A percentile compares a stretch with the other conserved stretches of the same genome.
Evolutionary conservation across 2,797 vertebrate genomes (phyloP).

Genomic region (Pangasius djambal): DNA sequence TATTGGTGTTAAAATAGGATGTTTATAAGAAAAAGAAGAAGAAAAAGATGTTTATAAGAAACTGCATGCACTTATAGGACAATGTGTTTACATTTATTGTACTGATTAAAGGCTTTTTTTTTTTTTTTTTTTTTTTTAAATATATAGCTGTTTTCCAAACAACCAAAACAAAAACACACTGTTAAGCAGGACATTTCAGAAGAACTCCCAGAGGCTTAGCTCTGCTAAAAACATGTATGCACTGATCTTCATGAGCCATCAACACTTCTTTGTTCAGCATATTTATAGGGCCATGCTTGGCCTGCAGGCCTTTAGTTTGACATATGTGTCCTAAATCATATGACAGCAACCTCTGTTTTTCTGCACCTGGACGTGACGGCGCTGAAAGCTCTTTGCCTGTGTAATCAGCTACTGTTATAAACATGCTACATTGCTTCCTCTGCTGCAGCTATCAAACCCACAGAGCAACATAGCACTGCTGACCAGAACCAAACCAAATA

Average conservation of each 20-base stretch:
- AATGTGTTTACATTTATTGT: neutral
- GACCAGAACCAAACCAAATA: neutral
- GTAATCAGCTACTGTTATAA: neutral
- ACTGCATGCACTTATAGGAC: neutral
- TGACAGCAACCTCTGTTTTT: neutral
- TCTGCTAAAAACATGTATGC: neutral
- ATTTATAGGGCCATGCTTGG: neutral
- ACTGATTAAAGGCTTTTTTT: neutral
- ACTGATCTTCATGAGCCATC: neutral
- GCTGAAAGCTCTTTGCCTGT: neutral
- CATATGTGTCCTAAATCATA: neutral
- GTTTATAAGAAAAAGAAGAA: neutral
- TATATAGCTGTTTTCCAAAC: neutral
- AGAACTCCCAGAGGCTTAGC: neutral
- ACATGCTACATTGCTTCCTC: neutral
- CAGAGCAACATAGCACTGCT: neutral
- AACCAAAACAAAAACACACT: no score
- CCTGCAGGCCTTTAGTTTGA: neutral
- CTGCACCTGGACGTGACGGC: neutral
- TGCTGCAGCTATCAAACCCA: neutral
- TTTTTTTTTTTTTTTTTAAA: neutral
- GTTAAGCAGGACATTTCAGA: neutral
- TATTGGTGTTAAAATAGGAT: neutral
- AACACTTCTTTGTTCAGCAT: neutral
- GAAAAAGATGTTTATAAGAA: neutral